phyloP scores from a whole-genome alignment of 30 jellyfish, hydroid and myxozoan genomes.

The Aurelia sp. region DNA sequence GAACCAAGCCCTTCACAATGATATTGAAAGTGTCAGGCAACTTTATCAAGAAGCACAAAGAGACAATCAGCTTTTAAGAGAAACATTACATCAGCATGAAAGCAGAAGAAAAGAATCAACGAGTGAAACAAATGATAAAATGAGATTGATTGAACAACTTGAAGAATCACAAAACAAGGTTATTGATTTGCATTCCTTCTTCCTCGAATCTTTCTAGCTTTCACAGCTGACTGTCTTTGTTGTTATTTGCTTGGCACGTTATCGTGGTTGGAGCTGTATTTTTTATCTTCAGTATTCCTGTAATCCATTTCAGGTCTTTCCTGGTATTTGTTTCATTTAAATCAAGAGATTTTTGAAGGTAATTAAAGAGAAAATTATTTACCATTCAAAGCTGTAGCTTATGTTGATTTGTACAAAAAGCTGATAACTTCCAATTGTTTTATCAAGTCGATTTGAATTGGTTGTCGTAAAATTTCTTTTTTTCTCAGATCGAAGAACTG shows the following conservation, averaged over 20 bases:
- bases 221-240: no score
- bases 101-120: constrained; percentile 50
- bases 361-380: no score
- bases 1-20: constrained; percentile 79
- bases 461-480: background rate
- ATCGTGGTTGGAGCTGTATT: no score
- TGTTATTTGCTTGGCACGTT: no score
- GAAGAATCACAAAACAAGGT: constrained; percentile 91
- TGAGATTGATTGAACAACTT: constrained; percentile 76
- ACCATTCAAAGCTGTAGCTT: no score
- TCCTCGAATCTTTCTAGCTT: background rate
- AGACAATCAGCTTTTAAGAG: constrained; percentile 82
- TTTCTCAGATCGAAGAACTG: constrained; percentile 39
- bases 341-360: no score
- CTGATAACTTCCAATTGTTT: no score
- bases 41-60: constrained; percentile 83
- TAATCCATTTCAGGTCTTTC: no score
- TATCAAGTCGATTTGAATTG: no score
- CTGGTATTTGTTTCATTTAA: no score
- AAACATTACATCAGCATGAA: constrained; percentile 64
- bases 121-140: constrained; percentile 67
- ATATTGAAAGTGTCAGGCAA: constrained; percentile 61
- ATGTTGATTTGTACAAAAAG: no score
- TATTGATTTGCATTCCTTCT: background rate
- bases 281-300: no score